A percentile compares a stretch with the other conserved stretches of the same genome.
Evolutionary conservation across 30 jellyfish, hydroid and myxozoan genomes (phyloP).

Genomic region (Turritopsis rubra): DNA sequence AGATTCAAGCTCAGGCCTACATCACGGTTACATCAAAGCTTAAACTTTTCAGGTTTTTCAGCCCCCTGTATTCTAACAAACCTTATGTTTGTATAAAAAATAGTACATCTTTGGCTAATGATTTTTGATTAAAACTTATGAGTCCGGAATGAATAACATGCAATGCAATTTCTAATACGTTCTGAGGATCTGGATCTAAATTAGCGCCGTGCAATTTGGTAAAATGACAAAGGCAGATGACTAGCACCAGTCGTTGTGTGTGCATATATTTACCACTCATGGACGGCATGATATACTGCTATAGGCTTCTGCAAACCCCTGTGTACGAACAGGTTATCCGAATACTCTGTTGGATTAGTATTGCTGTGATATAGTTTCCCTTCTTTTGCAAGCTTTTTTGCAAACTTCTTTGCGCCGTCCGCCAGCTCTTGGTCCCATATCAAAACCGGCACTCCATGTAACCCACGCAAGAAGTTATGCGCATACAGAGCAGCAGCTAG

Average conservation of each 20-base stretch:
- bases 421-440: conserved; percentile 20
- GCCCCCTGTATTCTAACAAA: no score
- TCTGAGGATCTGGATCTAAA: no score
- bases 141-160: no score
- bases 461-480: conserved; percentile 14
- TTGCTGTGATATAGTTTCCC: not conserved
- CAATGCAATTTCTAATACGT: no score
- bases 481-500: conserved; percentile 11
- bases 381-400: not conserved
- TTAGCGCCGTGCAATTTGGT: not conserved
- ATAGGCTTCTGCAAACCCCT: not conserved
- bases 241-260: not conserved
- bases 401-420: not conserved
- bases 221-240: not conserved
- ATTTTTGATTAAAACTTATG: no score
- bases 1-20: no score
- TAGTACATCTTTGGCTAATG: no score
- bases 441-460: conserved; percentile 19
- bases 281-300: not conserved
- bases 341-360: not conserved
- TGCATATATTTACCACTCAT: not conserved
- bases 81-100: no score
- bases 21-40: no score
- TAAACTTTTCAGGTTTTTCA: no score
- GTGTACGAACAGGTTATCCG: not conserved